Evolutionary conservation across 2,797 vertebrate genomes (phyloP).

Genomic region (Meriones psammophilus): DNA sequence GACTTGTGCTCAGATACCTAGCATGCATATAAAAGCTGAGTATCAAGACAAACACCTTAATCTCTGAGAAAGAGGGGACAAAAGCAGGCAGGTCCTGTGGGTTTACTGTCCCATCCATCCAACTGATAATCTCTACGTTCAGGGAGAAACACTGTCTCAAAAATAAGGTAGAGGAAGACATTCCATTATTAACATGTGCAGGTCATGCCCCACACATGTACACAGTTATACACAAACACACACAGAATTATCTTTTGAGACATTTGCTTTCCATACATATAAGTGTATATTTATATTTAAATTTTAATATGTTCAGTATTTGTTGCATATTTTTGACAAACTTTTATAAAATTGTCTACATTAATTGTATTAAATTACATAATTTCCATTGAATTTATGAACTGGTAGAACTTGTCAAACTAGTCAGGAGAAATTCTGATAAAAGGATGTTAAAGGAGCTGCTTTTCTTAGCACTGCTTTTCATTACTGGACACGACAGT

Average conservation of each 20-base stretch:
- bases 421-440: neutral
- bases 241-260: neutral
- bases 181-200: no score
- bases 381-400: neutral
- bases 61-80: no score
- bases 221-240: no score
- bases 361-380: neutral
- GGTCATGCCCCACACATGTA: no score
- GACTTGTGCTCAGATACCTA: no score
- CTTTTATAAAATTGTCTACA: neutral
- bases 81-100: no score
- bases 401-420: neutral
- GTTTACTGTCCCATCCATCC: no score
- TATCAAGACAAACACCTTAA: no score
- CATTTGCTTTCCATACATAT: neutral
- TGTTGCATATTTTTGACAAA: neutral
- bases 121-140: no score
- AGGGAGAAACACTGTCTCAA: no score
- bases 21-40: no score
- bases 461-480: neutral
- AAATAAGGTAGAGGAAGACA: no score
- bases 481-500: neutral
- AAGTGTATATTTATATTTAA: neutral
- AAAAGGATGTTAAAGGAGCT: neutral
- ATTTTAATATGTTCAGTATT: neutral